Conservation (phyloP, 2,797 vertebrate genomes). For the Spinus pinus region DNA sequence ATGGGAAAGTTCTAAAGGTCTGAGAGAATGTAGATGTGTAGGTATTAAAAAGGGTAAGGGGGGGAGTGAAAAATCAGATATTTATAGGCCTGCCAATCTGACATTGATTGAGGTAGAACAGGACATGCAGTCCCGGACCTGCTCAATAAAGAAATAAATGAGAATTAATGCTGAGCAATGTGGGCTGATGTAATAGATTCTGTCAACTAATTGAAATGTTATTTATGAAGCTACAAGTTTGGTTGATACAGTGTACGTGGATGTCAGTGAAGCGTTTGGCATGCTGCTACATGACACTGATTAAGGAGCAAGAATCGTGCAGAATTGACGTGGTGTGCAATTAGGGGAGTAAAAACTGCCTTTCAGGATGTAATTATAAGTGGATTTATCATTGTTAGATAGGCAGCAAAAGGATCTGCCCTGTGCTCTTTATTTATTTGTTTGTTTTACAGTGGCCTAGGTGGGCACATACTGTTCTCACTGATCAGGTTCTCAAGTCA, state of each 20-base stretch:
- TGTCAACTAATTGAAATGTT: constrained; percentile 51
- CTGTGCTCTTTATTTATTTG: neutral
- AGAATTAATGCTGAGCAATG: constrained; percentile 25
- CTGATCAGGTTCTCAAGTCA: neutral
- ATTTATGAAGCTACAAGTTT: constrained; percentile 43
- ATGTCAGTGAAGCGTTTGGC: constrained; percentile 21
- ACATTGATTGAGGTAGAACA: constrained; percentile 6
- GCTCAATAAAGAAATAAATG: constrained; percentile 37
- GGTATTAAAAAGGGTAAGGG: neutral
- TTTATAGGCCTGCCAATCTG: neutral
- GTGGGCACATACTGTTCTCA: neutral
- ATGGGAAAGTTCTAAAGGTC: neutral
- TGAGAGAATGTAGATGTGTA: neutral
- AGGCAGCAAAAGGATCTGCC: neutral
- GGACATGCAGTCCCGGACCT: neutral
- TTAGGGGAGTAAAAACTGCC: constrained; percentile 20
- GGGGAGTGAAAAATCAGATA: rapidly evolving
- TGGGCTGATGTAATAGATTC: constrained; percentile 27
- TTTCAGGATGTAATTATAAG: constrained; percentile 7
- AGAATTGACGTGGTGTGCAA: neutral
- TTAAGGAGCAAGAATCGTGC: constrained; percentile 22
- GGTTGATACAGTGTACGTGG: neutral
- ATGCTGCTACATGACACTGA: neutral
- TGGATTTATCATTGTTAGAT: constrained; percentile 2
- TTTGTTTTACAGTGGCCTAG: neutral